Evolutionary conservation across 2,113 vertebrate species (phyloP).

Genomic region (Phrynosoma blainvillii): DNA sequence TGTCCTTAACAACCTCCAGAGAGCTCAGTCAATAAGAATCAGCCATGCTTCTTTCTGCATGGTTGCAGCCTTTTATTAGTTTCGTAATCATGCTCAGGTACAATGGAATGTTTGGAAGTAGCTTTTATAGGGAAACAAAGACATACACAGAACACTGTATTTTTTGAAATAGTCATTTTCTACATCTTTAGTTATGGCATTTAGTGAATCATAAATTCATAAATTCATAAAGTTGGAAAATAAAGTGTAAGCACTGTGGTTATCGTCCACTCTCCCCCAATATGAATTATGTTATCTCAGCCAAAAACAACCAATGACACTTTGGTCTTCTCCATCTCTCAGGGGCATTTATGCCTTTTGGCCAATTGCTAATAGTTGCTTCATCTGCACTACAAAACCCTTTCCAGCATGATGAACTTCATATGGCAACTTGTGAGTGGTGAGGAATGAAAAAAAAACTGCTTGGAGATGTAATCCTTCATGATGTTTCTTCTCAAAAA

Average conservation of each 20-base stretch:
- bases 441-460: background rate
- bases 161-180: background rate
- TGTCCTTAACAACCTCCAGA: background rate
- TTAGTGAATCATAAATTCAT: no score
- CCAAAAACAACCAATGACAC: no score
- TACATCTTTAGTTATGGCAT: background rate
- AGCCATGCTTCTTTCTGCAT: background rate
- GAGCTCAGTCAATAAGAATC: background rate
- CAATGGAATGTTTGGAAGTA: background rate
- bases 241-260: background rate
- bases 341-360: no score
- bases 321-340: no score
- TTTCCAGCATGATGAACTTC: background rate
- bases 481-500: no score
- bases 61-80: background rate
- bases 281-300: no score
- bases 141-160: background rate
- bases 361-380: no score
- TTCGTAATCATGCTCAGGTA: background rate
- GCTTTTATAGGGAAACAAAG: background rate
- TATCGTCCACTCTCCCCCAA: no score
- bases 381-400: no score
- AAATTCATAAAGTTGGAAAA: no score
- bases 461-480: no score
- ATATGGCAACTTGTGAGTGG: background rate